Conservation (phyloP, 1,140 invertebrate genomes). For the Ceratina calcarata region DNA sequence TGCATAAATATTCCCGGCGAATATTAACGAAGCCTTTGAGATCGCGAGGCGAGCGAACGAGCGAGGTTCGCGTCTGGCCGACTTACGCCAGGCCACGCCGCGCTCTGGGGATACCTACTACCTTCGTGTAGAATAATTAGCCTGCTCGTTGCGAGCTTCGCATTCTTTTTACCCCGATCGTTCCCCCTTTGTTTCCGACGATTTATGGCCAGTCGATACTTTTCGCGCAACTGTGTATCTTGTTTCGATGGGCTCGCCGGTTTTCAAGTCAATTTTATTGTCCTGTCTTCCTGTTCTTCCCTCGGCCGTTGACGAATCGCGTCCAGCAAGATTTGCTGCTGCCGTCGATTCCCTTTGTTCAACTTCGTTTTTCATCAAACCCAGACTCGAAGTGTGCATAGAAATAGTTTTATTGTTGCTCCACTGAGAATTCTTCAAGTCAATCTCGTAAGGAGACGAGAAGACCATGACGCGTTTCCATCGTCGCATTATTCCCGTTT, state of each 20-base stretch:
- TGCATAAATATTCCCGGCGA: slow-evolving; percentile 46
- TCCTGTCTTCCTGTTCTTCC: not conserved
- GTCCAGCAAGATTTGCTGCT: too few species aligned
- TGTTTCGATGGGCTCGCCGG: not conserved
- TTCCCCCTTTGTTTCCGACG: not conserved
- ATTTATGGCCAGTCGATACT: slow-evolving; percentile 2
- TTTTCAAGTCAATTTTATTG: not conserved
- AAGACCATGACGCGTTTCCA: too few species aligned
- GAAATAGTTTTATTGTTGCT: too few species aligned
- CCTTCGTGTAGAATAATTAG: slow-evolving; percentile 34
- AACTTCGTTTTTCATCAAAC: too few species aligned
- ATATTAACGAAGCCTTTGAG: slow-evolving; percentile 45
- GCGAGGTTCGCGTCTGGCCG: slow-evolving; percentile 23
- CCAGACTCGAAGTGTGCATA: too few species aligned
- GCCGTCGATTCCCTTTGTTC: too few species aligned
- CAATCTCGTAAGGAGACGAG: too few species aligned
- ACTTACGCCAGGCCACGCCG: not conserved
- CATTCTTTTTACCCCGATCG: not conserved
- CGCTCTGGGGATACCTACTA: not conserved
- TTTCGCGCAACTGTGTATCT: not conserved
- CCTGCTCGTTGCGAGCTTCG: slow-evolving; percentile 1
- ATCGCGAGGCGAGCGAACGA: not conserved
- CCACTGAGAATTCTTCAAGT: too few species aligned
- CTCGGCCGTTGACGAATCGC: not conserved
- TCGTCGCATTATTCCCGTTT: too few species aligned